Evolutionary conservation across 2,797 vertebrate species (phyloP).

Genomic region (Craterocephalus amniculus): DNA sequence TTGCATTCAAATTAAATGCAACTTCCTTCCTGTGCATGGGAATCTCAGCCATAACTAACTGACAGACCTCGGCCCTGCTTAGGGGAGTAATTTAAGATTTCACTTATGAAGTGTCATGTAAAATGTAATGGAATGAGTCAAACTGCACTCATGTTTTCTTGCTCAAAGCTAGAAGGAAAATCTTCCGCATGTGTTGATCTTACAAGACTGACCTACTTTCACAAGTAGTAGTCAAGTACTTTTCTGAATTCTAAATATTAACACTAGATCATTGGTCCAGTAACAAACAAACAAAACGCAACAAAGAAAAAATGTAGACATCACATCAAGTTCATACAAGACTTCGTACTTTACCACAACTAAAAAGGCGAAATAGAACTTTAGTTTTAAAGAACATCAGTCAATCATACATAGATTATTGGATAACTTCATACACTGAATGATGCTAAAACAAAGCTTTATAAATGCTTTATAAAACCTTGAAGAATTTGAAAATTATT

Average conservation of each 20-base stretch:
- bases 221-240: conserved; percentile 37
- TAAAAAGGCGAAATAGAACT: background rate
- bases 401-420: no score
- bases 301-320: background rate
- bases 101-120: conserved; percentile 17
- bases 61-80: background rate
- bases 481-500: background rate
- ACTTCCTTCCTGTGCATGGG: background rate
- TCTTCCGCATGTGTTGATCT: conserved; percentile 52
- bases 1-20: background rate
- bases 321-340: background rate
- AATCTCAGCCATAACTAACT: background rate
- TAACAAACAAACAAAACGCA: conserved; percentile 14
- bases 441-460: background rate
- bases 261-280: conserved; percentile 42
- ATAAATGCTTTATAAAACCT: background rate
- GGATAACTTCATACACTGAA: no score
- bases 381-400: no score
- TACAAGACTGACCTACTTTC: conserved; percentile 60
- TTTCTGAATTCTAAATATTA: conserved; percentile 51
- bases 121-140: conserved; percentile 32
- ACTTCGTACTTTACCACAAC: background rate
- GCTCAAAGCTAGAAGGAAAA: conserved; percentile 36
- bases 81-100: conserved; percentile 20
- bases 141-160: conserved; percentile 23